Percentiles rank a stretch among this genome's conserved stretches.
These are phyloP conservation scores for Stenichneumon culpator DNA, from an alignment of 2,888 invertebrate species.

Conservation along the genomic window DNA sequence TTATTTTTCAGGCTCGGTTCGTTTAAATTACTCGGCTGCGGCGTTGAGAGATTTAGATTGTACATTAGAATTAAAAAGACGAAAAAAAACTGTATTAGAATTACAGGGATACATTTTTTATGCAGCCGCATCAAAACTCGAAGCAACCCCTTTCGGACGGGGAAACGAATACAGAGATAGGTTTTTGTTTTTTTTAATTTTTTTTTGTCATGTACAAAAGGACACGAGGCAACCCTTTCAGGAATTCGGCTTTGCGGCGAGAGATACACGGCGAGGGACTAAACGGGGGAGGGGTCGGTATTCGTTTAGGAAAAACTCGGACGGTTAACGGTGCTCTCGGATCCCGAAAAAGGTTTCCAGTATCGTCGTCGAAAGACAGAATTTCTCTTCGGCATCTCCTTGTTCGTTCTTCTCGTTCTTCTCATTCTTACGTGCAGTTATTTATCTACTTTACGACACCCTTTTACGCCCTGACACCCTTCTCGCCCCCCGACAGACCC, in stretches of 20 bases:
- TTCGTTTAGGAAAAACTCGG: conserved; percentile 65
- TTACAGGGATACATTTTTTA: no score
- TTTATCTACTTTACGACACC: conserved; percentile 76
- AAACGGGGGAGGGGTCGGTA: conserved; percentile 56
- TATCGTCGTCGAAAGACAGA: conserved; percentile 55
- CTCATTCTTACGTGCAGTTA: conserved; percentile 52
- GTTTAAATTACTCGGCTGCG: not conserved
- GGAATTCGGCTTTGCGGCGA: conserved; percentile 44
- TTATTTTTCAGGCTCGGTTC: not conserved
- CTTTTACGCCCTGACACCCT: conserved; percentile 65
- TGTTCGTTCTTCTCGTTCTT: conserved; percentile 49
- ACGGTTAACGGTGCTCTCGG: conserved; percentile 45
- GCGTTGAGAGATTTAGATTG: conserved; percentile 7
- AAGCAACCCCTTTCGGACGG: no score
- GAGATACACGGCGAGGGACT: conserved; percentile 2
- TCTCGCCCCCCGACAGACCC: conserved; percentile 33
- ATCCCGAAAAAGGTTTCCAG: conserved; percentile 59
- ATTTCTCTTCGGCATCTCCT: not conserved
- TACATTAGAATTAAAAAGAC: not conserved
- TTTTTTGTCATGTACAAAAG: conserved; percentile 24
- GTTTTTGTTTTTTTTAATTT: conserved; percentile 30
- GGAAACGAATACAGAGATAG: no score
- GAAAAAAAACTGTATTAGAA: not conserved
- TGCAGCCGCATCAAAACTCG: no score
- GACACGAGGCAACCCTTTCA: conserved; percentile 56